A percentile compares a stretch with the other conserved stretches of the same genome.
Evolutionary conservation across 1,140 invertebrate species (phyloP).

Genomic region (Zeugodacus cucurbitae): DNA sequence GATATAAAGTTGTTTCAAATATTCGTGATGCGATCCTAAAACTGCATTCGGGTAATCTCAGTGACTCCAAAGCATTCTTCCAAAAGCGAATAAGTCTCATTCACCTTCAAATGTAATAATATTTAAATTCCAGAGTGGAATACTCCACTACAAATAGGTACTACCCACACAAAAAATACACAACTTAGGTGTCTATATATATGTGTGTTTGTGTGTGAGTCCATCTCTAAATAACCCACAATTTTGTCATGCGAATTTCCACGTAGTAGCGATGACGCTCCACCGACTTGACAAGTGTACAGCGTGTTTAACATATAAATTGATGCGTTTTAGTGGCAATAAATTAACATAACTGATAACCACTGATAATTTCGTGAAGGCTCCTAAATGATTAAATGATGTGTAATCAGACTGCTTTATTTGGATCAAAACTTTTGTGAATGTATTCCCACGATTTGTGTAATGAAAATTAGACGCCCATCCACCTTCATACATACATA

Average conservation of each 20-base stretch:
- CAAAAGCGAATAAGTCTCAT: too few species aligned
- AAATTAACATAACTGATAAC: slow-evolving; percentile 36
- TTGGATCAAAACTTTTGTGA: not conserved
- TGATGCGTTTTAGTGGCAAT: not conserved
- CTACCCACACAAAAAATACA: too few species aligned
- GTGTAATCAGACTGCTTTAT: slow-evolving; percentile 6
- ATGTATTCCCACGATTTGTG: not conserved
- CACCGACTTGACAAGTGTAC: not conserved
- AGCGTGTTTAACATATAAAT: slow-evolving; percentile 11
- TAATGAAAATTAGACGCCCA: not conserved
- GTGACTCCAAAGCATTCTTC: too few species aligned
- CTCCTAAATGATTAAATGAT: slow-evolving; percentile 26
- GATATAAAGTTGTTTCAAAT: too few species aligned
- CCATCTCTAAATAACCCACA: not conserved
- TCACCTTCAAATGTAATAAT: not conserved
- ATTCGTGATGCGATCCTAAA: too few species aligned
- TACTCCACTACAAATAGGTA: not conserved
- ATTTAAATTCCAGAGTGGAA: not conserved
- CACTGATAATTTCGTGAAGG: slow-evolving; percentile 7
- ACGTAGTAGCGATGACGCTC: not conserved
- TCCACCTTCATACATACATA: too few species aligned
- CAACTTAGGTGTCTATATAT: not conserved
- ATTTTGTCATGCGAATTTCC: not conserved
- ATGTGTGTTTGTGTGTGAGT: not conserved
- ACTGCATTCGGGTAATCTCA: too few species aligned